Evolutionary conservation across 1,140 invertebrate genomes (phyloP).

Genomic region (Lucilia cuprina): DNA sequence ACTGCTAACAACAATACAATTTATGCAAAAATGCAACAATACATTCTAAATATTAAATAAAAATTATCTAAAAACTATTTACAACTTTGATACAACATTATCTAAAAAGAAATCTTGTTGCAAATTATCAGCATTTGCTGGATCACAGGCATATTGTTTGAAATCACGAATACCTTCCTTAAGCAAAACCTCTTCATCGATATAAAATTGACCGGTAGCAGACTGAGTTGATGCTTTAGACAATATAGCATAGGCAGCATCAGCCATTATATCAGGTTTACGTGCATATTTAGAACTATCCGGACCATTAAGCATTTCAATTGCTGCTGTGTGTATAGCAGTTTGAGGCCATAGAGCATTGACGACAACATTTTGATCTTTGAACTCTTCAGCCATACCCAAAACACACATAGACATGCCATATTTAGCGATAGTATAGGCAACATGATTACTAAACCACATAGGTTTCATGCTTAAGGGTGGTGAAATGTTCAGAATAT

Average conservation of each 20-base stretch:
- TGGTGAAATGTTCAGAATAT: constrained; percentile 94
- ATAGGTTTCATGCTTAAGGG: constrained; percentile 85
- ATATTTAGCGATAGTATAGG: constrained; percentile 97
- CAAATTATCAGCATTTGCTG: constrained; percentile 73
- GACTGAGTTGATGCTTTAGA: constrained; percentile 74
- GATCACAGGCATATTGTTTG: constrained; percentile 83
- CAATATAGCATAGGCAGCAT: constrained; percentile 92
- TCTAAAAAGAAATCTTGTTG: constrained; percentile 93
- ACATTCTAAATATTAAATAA: neutral
- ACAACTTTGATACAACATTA: constrained; percentile 41
- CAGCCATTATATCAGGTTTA: constrained; percentile 92
- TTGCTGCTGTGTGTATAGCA: constrained; percentile 91
- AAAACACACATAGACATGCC: constrained; percentile 98
- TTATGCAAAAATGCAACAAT: too few relatives aligned
- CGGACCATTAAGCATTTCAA: constrained; percentile 86
- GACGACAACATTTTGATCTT: constrained; percentile 81
- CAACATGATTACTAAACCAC: constrained; percentile 92
- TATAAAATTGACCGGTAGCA: constrained; percentile 87
- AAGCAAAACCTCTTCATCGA: constrained; percentile 91
- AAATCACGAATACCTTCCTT: constrained; percentile 84
- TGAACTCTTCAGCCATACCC: constrained; percentile 94
- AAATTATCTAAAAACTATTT: neutral
- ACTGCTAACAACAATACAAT: too few relatives aligned
- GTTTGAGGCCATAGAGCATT: constrained; percentile 96
- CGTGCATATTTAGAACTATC: constrained; percentile 69